These are phyloP conservation scores for Lampris megalopsis DNA, from an alignment of 2,113 vertebrate species.

Conservation along the genomic window DNA sequence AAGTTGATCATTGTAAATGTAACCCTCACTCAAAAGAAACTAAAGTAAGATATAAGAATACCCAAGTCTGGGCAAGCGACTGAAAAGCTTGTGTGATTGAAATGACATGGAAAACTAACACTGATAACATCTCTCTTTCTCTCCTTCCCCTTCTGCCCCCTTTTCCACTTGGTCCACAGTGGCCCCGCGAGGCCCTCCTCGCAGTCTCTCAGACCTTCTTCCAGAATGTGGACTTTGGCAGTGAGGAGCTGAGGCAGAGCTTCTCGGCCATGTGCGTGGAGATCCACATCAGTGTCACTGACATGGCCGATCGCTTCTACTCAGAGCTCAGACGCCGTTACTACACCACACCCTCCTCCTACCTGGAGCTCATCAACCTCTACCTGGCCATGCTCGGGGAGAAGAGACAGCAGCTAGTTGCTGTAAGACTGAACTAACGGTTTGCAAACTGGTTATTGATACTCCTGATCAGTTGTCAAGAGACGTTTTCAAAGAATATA, in stretches of 20 bases:
- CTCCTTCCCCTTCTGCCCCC: neutral
- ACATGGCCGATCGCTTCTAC: conserved; percentile 87
- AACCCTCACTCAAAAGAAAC: too few relatives aligned
- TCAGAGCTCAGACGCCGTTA: conserved; percentile 84
- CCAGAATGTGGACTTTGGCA: conserved; percentile 80
- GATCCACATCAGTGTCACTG: conserved; percentile 85
- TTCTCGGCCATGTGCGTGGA: conserved; percentile 88
- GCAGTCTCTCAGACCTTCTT: conserved; percentile 88
- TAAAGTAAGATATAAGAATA: too few relatives aligned
- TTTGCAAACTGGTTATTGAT: too few relatives aligned
- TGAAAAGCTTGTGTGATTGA: too few relatives aligned
- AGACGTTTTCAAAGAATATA: neutral
- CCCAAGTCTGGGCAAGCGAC: too few relatives aligned
- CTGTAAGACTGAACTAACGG: conserved; percentile 67
- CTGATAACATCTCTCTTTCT: neutral
- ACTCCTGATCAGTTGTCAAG: neutral
- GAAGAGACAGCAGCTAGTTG: conserved; percentile 83
- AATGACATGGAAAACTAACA: too few relatives aligned
- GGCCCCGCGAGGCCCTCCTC: conserved; percentile 87
- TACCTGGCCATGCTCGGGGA: conserved; percentile 85
- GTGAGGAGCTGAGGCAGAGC: conserved; percentile 80
- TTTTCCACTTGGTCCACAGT: conserved; percentile 63
- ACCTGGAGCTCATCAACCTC: conserved; percentile 90
- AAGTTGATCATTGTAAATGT: too few relatives aligned
- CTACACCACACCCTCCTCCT: conserved; percentile 89